phyloP scores from a whole-genome alignment of 1,140 invertebrate species.

The Penaeus vannamei region DNA sequence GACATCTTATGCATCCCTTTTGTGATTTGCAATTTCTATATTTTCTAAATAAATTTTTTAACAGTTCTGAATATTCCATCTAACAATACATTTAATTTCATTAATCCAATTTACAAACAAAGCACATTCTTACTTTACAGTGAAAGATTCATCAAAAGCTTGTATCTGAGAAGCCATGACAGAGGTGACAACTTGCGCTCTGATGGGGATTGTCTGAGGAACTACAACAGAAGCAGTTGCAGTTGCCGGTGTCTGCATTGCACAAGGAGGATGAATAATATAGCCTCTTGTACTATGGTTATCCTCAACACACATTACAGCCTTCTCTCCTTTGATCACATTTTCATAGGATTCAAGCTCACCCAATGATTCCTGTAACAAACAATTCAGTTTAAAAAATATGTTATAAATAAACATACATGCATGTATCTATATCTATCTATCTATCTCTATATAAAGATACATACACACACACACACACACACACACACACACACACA shows the following conservation, averaged over 20 bases:
- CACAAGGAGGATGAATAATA: not conserved
- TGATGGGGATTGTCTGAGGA: constrained; percentile 41
- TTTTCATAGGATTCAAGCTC: constrained; percentile 42
- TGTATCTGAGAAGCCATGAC: constrained; percentile 73
- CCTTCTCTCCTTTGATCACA: constrained; percentile 16
- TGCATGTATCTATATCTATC: no score
- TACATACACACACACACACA: no score
- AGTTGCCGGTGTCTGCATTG: not conserved
- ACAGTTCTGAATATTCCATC: no score
- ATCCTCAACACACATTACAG: constrained; percentile 34
- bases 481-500: no score
- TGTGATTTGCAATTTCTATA: no score
- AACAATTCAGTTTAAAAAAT: not conserved
- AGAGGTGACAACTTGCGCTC: constrained; percentile 69
- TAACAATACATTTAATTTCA: not conserved
- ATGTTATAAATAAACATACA: no score
- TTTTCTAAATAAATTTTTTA: no score
- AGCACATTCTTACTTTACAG: constrained; percentile 57
- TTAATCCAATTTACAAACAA: not conserved
- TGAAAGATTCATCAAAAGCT: constrained; percentile 70
- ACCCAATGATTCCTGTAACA: constrained; percentile 35
- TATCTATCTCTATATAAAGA: no score
- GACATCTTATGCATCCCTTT: no score
- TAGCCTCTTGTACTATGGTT: constrained; percentile 7
- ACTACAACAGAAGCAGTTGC: constrained; percentile 48